Conservation (phyloP, 2,113 vertebrate species). For the Recurvirostra avosetta region DNA sequence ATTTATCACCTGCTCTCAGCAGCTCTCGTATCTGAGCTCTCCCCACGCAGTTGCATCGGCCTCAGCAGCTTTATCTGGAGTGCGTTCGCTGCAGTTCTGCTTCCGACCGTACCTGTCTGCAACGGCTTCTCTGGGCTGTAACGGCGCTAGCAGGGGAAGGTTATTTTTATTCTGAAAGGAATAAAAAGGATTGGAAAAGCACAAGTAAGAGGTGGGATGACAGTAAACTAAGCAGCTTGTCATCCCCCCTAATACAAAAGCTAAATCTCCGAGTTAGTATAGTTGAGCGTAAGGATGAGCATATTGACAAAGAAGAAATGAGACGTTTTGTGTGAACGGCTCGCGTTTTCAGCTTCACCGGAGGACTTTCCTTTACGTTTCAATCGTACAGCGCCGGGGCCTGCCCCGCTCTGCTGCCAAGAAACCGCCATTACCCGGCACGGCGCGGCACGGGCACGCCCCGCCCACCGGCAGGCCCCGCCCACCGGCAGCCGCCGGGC, state of each 20-base stretch:
- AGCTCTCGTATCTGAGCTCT: background rate
- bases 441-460: rapidly evolving
- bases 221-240: background rate
- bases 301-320: too few species aligned
- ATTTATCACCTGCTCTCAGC: background rate
- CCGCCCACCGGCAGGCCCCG: background rate
- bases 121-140: background rate
- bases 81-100: background rate
- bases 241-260: background rate
- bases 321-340: background rate
- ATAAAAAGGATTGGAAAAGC: background rate
- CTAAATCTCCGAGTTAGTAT: background rate
- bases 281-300: too few species aligned
- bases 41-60: background rate
- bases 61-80: background rate
- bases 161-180: background rate
- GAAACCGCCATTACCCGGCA: background rate
- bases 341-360: background rate
- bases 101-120: too few species aligned
- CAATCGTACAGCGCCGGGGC: background rate
- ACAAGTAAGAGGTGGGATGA: background rate
- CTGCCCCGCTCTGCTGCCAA: rapidly evolving
- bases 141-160: rapidly evolving
- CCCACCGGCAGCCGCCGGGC: too few species aligned
- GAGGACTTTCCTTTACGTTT: background rate